Base-by-base conservation (phyloP, 1,140 invertebrate genomes). In the Lordiphosa mommai region DNA sequence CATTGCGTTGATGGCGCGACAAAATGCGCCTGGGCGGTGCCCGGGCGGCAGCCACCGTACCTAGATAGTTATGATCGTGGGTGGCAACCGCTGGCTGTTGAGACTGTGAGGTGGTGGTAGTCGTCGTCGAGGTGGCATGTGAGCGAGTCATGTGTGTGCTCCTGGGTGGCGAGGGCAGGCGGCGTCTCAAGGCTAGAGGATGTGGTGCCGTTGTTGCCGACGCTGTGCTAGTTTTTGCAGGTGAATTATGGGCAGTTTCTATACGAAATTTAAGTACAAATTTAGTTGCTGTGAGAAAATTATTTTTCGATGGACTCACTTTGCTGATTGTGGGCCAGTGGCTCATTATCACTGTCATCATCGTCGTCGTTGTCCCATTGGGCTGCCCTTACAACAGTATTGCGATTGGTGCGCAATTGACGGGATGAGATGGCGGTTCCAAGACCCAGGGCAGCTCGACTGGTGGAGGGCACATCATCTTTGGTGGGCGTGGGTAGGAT, bases 401-500 rank as follows among this genome's bases (percentile, higher is more conserved):
- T 85, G 3, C 87, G 73, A 59, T 88, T 89, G 4, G 87, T 88
- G 17, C 87, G 76, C 40, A 88, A 20, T 34, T 89, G 87, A 0
- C 84, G 72, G 0, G 37, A 37, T 46, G 74, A 46, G 29, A 47
- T 47, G 4, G 44, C 13, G 37, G 41, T 17, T 8, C 36, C 40
- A 5, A 8, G 10, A 0, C 32, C 55, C 4, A 72, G 41, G 4
- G 82, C 73, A 14, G 77, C 82, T 2, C 82, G 68, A 49, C 82
- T 88, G 8, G 82, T 86, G 4, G 86, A 88, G 0, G 86, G 86
- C 23, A 70, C 40, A n/a, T 88, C 79, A 2, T 85, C 68, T 33
- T 85, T 88, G n/a, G 77, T 86, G n/a, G 86, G 86, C 4, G 86
- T 88, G n/a, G 86, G 86, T 51, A 88, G 61, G 44, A 88, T 88